phyloP scores from a whole-genome alignment of 2,888 invertebrate genomes.

The Pachliopta kotzebuea region DNA sequence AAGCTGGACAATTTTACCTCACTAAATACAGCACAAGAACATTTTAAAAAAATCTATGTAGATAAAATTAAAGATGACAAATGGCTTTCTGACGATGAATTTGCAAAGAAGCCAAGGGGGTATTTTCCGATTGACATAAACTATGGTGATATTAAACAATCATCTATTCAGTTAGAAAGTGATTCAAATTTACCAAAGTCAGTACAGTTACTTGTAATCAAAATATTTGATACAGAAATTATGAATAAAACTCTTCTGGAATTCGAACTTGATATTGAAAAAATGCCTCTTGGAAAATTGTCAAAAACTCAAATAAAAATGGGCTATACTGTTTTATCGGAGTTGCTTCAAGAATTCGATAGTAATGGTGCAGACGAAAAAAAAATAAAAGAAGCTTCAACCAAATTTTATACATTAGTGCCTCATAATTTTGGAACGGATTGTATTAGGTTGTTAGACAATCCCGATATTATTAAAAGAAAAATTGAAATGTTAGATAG shows the following conservation, averaged over 20 bases:
- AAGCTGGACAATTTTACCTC: slow-evolving; percentile 77
- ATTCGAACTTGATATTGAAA: slow-evolving; percentile 25
- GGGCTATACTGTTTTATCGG: slow-evolving; percentile 19
- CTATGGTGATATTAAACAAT: slow-evolving; percentile 21
- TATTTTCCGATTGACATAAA: slow-evolving; percentile 22
- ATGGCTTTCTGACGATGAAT: slow-evolving; percentile 83
- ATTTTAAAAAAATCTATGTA: slow-evolving; percentile 82
- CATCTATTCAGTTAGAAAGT: slow-evolving; percentile 20
- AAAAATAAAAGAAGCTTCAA: slow-evolving; percentile 27
- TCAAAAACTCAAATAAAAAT: slow-evolving; percentile 25
- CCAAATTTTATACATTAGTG: slow-evolving; percentile 30
- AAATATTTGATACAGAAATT: slow-evolving; percentile 28
- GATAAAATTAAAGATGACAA: slow-evolving; percentile 93
- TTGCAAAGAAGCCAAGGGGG: slow-evolving; percentile 9
- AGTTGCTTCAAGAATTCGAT: slow-evolving; percentile 19
- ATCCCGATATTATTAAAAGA: slow-evolving; percentile 83
- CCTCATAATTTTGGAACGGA: slow-evolving; percentile 95
- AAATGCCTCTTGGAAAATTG: slow-evolving; percentile 31
- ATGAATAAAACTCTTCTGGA: slow-evolving; percentile 26
- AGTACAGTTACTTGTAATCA: slow-evolving; percentile 22
- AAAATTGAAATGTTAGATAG: slow-evolving; percentile 92
- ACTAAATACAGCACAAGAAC: slow-evolving; percentile 77
- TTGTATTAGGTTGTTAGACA: slow-evolving; percentile 89
- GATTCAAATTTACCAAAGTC: slow-evolving; percentile 25
- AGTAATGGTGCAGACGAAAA: slow-evolving; percentile 11